A percentile compares a stretch with the other conserved stretches of the same genome.
These are phyloP conservation scores for Osmerus eperlanus DNA, from an alignment of 2,113 vertebrate genomes.

Conservation along the genomic window DNA sequence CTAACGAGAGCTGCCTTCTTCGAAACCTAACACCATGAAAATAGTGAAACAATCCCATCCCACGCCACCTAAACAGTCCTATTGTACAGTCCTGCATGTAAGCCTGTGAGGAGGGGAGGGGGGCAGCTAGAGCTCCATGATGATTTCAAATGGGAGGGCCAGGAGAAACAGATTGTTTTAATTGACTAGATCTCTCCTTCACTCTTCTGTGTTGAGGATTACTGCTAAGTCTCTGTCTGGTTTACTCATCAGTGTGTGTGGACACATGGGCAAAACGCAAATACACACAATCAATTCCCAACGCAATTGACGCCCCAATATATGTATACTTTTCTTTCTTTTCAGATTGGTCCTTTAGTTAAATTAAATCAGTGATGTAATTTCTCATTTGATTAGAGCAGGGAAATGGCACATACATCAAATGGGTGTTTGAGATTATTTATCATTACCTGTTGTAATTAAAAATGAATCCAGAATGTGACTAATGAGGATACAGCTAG, in stretches of 20 bases:
- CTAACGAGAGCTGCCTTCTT: no score
- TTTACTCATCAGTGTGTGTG: slow-evolving; percentile 27
- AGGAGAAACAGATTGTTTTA: slow-evolving; percentile 23
- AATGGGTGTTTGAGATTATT: background rate
- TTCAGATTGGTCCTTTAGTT: background rate
- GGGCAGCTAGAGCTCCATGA: slow-evolving; percentile 8
- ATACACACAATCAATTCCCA: no score
- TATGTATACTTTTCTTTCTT: background rate
- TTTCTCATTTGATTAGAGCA: slow-evolving; percentile 1
- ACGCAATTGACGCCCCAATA: background rate
- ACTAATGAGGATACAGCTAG: background rate
- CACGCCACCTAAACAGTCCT: no score
- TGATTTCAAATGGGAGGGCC: slow-evolving; percentile 14
- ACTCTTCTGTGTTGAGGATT: slow-evolving; percentile 23
- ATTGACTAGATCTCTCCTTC: slow-evolving; percentile 24
- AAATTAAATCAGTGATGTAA: background rate
- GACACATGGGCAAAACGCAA: no score
- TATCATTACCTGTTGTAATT: background rate
- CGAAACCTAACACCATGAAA: no score
- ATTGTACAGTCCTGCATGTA: no score
- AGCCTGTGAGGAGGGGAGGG: background rate
- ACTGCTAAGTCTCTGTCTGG: slow-evolving; percentile 34
- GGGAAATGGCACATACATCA: background rate
- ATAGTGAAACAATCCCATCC: no score
- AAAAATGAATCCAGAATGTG: background rate